Evolutionary conservation across 2,888 invertebrate genomes (phyloP).

Genomic region (Dyspetes luteomarginatus): DNA sequence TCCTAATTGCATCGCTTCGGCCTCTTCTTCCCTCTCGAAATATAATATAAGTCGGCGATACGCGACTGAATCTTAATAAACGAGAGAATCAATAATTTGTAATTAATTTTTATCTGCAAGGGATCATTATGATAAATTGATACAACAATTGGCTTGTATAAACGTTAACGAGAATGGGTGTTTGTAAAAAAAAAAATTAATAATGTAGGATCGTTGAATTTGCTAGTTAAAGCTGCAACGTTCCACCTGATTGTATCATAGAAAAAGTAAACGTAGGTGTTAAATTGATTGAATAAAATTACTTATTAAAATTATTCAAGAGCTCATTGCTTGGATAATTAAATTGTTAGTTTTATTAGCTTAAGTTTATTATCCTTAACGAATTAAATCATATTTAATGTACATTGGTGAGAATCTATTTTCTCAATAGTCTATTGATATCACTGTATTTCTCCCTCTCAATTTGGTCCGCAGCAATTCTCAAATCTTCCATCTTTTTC

Average conservation of each 20-base stretch:
- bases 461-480: conserved; percentile 71
- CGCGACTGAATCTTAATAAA: conserved; percentile 38
- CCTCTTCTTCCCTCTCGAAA: conserved; percentile 45
- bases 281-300: conserved; percentile 47
- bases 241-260: conserved; percentile 45
- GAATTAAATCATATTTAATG: neutral
- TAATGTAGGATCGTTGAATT: conserved; percentile 23
- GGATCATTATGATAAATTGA: no score
- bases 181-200: neutral
- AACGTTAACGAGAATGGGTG: no score
- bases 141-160: no score
- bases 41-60: conserved; percentile 34
- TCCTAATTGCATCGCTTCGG: conserved; percentile 58
- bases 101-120: no score
- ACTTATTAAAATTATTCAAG: conserved; percentile 23
- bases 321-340: neutral
- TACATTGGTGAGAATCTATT: neutral
- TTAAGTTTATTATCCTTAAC: neutral
- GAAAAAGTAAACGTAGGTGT: conserved; percentile 18
- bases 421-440: conserved; percentile 64
- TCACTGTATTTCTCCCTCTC: conserved; percentile 69
- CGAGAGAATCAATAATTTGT: neutral
- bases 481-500: conserved; percentile 72
- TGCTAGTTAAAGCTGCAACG: neutral
- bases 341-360: neutral